Evolutionary conservation across 1,140 invertebrate genomes (phyloP), one percentile per base, ranked within the genome.

Genomic region (Musca domestica): DNA sequence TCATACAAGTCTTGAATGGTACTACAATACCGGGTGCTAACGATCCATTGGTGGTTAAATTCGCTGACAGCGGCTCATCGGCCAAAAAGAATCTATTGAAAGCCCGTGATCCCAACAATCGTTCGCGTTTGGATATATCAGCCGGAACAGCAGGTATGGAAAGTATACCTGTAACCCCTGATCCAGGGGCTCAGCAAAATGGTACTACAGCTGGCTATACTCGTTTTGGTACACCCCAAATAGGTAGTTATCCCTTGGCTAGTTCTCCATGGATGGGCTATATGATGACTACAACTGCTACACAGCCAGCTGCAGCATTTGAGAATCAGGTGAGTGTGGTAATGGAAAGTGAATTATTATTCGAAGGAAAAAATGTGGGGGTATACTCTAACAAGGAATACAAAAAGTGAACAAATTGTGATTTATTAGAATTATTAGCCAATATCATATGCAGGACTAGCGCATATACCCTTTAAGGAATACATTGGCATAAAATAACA

Each of bases 61-160:
- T 98, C 82, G 96, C 96, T 68, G 96, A 98, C 84, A 95, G 95
- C 63, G 94, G 94, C 66, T 95, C 95, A 70, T 96, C 95, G 78
- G 98, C 98, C 84, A 96, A 94, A 83, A 92, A 93, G 80, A 90
- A 88, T 71, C 86, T 92, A 71, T 92, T 91, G 76, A 92, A 88
- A 76, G 90, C 90, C 80, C 89, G 91, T 78, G 89, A 91, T 83
- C 86, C 88, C 80, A 87, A 88, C 81, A 84, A 88, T 68, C 83
- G 88, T 74, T 85, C 88, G 83, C 94, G 90, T 91, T 85, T 89
- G 72, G 90, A 92, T 76, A 87, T 87, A 61, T 88, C 89, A 68
- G 88, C 88, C 67, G 56, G 56, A 61, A 61, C 56, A 27, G 34
- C 56, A 61, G 56, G 56, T 61, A 61, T 61, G 56, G 85, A 81